A percentile compares a stretch with the other conserved stretches of the same genome.
These are phyloP conservation scores for Drosophila anomalata DNA, from an alignment of 2,888 invertebrate genomes.

Conservation along the genomic window DNA sequence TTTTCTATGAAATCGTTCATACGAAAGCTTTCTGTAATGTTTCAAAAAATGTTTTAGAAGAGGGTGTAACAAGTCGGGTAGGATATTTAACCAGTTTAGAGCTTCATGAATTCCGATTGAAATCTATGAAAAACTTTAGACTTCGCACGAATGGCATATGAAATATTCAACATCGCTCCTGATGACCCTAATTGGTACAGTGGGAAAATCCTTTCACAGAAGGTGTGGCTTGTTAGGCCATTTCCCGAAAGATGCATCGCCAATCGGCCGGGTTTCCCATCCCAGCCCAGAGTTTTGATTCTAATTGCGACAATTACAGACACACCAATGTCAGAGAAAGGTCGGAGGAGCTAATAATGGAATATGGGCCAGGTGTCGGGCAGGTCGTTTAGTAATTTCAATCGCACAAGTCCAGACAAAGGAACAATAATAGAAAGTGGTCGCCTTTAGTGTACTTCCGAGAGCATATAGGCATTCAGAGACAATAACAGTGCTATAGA, in stretches of 20 bases:
- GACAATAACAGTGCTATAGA: neutral
- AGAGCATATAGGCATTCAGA: neutral
- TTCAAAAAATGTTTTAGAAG: too few relatives aligned
- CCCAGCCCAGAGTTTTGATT: neutral
- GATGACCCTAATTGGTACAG: neutral
- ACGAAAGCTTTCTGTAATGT: too few relatives aligned
- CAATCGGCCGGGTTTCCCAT: constrained; percentile 22
- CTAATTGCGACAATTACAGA: constrained; percentile 43
- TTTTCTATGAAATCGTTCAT: too few relatives aligned
- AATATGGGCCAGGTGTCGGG: constrained; percentile 46
- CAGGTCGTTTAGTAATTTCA: constrained; percentile 16
- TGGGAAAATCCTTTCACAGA: neutral
- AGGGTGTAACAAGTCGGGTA: too few relatives aligned
- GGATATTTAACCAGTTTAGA: too few relatives aligned
- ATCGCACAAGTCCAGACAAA: constrained; percentile 10
- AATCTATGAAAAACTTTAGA: too few relatives aligned
- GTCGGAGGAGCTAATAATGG: constrained; percentile 34
- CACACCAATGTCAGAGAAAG: constrained; percentile 4
- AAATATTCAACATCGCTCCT: too few relatives aligned
- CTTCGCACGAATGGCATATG: too few relatives aligned
- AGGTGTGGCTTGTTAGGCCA: neutral
- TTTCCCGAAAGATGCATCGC: constrained; percentile 35
- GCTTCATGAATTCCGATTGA: too few relatives aligned
- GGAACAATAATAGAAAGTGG: neutral
- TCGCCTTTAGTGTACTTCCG: neutral